Conservation (phyloP, 64 coral and sea anemone species). For the Pachyseris speciosa region DNA sequence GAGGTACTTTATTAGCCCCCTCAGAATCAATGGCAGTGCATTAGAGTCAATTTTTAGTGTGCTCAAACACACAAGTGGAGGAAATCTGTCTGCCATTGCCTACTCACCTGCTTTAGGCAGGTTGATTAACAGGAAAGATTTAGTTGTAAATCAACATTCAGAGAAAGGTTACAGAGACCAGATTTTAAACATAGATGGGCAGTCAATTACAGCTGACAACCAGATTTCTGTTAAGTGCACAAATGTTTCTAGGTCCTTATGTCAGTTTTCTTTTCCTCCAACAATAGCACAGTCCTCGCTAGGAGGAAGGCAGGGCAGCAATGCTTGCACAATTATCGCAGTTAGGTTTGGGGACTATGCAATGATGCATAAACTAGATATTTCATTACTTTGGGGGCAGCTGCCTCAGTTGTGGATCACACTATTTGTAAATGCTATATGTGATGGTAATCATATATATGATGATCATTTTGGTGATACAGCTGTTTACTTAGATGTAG, state of each 20-base stretch:
- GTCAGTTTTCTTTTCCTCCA: neutral
- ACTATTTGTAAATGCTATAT: conserved; percentile 35
- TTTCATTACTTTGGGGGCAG: conserved; percentile 39
- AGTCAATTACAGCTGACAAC: neutral
- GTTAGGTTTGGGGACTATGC: conserved; percentile 52
- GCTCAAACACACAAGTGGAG: conserved; percentile 51
- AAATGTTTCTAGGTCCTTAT: too few relatives aligned
- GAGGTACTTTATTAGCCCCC: conserved; percentile 52
- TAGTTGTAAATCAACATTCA: conserved; percentile 17
- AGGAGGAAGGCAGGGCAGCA: conserved; percentile 52
- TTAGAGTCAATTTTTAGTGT: conserved; percentile 68
- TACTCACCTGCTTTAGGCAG: conserved; percentile 55
- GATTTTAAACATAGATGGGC: conserved; percentile 16
- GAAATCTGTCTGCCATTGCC: conserved; percentile 32
- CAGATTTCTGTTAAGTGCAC: conserved; percentile 4
- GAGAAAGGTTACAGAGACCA: conserved; percentile 55
- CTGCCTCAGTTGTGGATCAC: conserved; percentile 27
- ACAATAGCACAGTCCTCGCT: conserved; percentile 14
- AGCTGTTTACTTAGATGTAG: conserved; percentile 51
- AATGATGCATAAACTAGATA: conserved; percentile 14
- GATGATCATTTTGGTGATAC: conserved; percentile 55
- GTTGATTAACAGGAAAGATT: conserved; percentile 31
- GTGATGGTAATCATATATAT: conserved; percentile 54
- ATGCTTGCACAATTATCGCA: conserved; percentile 60
- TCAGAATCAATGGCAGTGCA: conserved; percentile 60